Evolutionary conservation across 2,888 invertebrate species (phyloP).

Genomic region (Coleophora flavipennella): DNA sequence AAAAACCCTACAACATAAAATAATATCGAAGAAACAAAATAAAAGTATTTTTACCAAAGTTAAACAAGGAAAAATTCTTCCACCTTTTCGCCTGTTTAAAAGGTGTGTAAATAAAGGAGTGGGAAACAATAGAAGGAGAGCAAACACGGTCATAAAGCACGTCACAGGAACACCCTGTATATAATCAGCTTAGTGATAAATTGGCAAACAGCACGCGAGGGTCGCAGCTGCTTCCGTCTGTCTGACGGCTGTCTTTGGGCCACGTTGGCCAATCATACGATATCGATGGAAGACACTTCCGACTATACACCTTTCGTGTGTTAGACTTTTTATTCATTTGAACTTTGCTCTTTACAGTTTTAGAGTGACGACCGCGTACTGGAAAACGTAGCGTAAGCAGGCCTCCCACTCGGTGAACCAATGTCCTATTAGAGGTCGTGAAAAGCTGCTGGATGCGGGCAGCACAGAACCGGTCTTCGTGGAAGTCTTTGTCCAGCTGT

Average conservation of each 20-base stretch:
- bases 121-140: conserved; percentile 50
- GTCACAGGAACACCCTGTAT: conserved; percentile 64
- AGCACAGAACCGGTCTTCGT: too few relatives aligned
- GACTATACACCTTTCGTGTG: too few relatives aligned
- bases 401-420: too few relatives aligned
- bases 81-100: conserved; percentile 34
- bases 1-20: not conserved
- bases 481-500: too few relatives aligned
- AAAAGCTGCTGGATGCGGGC: too few relatives aligned
- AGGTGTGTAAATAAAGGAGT: conserved; percentile 56
- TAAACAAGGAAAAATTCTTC: conserved; percentile 8
- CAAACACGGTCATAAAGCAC: conserved; percentile 66
- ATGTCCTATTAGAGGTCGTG: too few relatives aligned
- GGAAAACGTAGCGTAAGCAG: too few relatives aligned
- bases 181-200: conserved; percentile 73
- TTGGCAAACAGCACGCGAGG: conserved; percentile 70
- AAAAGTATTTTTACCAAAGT: not conserved
- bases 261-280: conserved; percentile 1
- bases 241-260: conserved; percentile 9
- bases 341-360: too few relatives aligned
- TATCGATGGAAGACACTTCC: too few relatives aligned
- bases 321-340: too few relatives aligned
- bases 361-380: too few relatives aligned
- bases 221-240: conserved; percentile 62
- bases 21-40: not conserved